These are phyloP conservation scores for Phrynosoma blainvillii DNA, from an alignment of 2,113 vertebrate genomes.

Conservation along the genomic window DNA sequence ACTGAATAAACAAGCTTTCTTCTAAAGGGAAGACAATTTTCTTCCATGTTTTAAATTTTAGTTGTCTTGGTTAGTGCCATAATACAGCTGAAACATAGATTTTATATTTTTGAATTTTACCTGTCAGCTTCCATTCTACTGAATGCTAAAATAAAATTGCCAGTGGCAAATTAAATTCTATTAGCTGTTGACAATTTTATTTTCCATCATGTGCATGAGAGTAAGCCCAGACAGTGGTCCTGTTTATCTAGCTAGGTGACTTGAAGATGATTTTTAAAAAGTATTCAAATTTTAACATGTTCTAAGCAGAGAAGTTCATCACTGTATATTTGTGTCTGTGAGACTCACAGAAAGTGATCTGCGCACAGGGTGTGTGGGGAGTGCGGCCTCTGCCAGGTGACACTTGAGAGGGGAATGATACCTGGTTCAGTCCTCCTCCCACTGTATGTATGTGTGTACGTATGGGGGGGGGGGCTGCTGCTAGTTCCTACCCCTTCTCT, in stretches of 20 bases:
- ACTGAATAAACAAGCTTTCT: slow-evolving; percentile 24
- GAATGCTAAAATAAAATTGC: slow-evolving; percentile 2
- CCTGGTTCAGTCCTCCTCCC: too few relatives aligned
- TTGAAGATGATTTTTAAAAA: too few relatives aligned
- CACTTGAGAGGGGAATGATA: too few relatives aligned
- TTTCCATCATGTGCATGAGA: slow-evolving; percentile 31
- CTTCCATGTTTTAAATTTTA: slow-evolving; percentile 36
- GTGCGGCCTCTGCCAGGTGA: too few relatives aligned
- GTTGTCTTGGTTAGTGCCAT: slow-evolving; percentile 40
- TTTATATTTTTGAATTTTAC: slow-evolving; percentile 6
- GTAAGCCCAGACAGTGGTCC: neutral
- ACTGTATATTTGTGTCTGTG: neutral
- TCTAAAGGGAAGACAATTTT: slow-evolving; percentile 34
- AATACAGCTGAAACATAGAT: neutral
- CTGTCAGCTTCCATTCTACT: slow-evolving; percentile 12
- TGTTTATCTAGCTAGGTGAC: neutral
- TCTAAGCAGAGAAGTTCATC: too few relatives aligned
- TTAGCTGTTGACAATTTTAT: slow-evolving; percentile 24
- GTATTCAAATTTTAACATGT: too few relatives aligned
- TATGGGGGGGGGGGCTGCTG: too few relatives aligned
- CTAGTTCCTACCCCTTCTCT: too few relatives aligned
- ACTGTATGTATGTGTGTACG: too few relatives aligned
- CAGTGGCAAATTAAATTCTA: slow-evolving; percentile 9
- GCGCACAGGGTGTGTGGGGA: too few relatives aligned
- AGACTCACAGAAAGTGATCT: neutral